Conservation (phyloP, 1,140 invertebrate species). For the Drosophila pachea region DNA sequence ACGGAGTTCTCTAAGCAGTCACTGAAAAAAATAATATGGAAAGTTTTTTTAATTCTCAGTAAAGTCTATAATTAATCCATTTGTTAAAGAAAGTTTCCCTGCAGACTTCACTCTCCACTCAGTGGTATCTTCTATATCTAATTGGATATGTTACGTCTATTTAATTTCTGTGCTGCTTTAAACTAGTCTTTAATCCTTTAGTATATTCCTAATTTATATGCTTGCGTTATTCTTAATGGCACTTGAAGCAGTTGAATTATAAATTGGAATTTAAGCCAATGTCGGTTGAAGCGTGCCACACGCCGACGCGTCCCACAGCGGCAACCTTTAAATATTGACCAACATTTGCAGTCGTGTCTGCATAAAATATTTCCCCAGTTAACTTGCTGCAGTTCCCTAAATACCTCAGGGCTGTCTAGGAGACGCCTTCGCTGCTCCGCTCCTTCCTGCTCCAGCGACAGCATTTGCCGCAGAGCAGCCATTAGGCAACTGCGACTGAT, state of each 20-base stretch:
- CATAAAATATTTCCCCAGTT: conserved; percentile 32
- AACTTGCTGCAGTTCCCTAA: conserved; percentile 46
- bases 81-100: too few relatives aligned
- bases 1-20: too few relatives aligned
- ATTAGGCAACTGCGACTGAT: conserved; percentile 58
- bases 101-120: too few relatives aligned
- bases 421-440: conserved; percentile 13
- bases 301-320: conserved; percentile 4
- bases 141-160: too few relatives aligned
- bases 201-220: too few relatives aligned
- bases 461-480: conserved; percentile 71
- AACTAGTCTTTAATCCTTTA: too few relatives aligned
- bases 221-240: background rate
- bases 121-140: too few relatives aligned
- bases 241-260: background rate
- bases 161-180: too few relatives aligned
- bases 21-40: too few relatives aligned
- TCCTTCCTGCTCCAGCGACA: background rate
- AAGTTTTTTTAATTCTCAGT: too few relatives aligned
- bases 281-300: conserved; percentile 1
- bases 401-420: conserved; percentile 61
- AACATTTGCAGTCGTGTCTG: conserved; percentile 18
- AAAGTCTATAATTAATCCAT: too few relatives aligned
- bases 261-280: conserved; percentile 3
- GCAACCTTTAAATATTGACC: conserved; percentile 38